Conservation (phyloP, 2,888 invertebrate species). For the Microctonus hyperodae region DNA sequence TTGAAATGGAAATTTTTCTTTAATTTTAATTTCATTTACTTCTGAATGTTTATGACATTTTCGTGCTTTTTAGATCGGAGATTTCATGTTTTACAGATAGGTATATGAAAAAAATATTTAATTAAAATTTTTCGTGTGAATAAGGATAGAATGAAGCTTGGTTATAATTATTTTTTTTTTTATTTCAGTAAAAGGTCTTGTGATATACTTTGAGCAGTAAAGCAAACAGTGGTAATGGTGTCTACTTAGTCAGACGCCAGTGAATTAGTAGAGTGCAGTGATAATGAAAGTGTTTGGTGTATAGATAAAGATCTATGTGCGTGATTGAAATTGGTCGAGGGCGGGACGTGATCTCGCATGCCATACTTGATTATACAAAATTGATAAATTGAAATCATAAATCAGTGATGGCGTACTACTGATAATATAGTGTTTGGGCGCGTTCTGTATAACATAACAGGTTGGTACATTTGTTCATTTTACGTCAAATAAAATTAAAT, state of each 20-base stretch:
- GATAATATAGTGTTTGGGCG: slow-evolving; percentile 2
- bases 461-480: neutral
- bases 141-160: too few relatives aligned
- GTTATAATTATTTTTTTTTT: too few relatives aligned
- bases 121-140: neutral
- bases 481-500: neutral
- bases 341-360: slow-evolving; percentile 6
- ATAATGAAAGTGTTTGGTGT: slow-evolving; percentile 6
- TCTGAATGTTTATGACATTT: too few relatives aligned
- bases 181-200: neutral
- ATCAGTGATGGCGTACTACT: neutral
- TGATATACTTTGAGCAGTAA: neutral
- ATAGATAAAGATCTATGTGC: slow-evolving; percentile 1
- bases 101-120: neutral
- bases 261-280: slow-evolving; percentile 4
- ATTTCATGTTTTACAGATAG: too few relatives aligned
- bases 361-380: slow-evolving; percentile 2
- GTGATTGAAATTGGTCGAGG: slow-evolving; percentile 4
- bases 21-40: too few relatives aligned
- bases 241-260: neutral
- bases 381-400: slow-evolving; percentile 6
- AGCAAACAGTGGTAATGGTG: neutral
- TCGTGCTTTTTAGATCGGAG: too few relatives aligned
- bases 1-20: too few relatives aligned
- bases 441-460: neutral